phyloP scores from a whole-genome alignment of 2,113 vertebrate species.

The Chitala chitala region DNA sequence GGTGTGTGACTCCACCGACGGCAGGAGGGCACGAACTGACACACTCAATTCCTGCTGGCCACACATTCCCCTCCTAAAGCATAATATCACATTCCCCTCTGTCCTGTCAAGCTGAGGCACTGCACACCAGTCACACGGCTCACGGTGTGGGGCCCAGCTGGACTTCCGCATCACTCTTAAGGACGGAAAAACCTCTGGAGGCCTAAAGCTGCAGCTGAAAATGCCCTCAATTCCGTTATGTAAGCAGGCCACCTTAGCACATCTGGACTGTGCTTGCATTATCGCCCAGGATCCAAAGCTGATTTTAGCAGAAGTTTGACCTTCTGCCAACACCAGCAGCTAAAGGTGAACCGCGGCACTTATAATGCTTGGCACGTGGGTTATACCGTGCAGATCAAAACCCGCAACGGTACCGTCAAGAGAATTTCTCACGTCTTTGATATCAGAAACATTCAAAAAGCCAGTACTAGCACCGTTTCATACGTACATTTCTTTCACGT shows the following conservation, averaged over 20 bases:
- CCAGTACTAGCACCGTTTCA: too few species aligned
- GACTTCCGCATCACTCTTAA: background rate
- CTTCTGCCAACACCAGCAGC: background rate
- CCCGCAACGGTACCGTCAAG: background rate
- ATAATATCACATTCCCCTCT: too few species aligned
- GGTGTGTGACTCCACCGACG: too few species aligned
- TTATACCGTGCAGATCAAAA: conserved; percentile 6
- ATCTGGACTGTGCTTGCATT: background rate
- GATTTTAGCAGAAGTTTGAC: background rate
- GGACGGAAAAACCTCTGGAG: background rate
- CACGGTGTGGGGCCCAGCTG: background rate
- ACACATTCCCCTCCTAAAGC: too few species aligned
- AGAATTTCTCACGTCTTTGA: background rate
- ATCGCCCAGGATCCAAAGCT: background rate
- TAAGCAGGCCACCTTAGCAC: background rate
- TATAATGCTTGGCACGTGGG: too few species aligned
- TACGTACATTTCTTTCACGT: too few species aligned
- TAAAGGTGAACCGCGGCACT: background rate
- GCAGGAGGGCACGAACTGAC: too few species aligned
- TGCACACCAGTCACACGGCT: background rate
- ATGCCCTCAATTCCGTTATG: background rate
- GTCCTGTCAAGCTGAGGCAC: too few species aligned
- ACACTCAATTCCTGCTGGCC: background rate
- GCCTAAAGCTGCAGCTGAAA: background rate
- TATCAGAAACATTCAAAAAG: too few species aligned